Evolutionary conservation across 2,888 invertebrate genomes (phyloP).

Genomic region (Ernsta delagoae): DNA sequence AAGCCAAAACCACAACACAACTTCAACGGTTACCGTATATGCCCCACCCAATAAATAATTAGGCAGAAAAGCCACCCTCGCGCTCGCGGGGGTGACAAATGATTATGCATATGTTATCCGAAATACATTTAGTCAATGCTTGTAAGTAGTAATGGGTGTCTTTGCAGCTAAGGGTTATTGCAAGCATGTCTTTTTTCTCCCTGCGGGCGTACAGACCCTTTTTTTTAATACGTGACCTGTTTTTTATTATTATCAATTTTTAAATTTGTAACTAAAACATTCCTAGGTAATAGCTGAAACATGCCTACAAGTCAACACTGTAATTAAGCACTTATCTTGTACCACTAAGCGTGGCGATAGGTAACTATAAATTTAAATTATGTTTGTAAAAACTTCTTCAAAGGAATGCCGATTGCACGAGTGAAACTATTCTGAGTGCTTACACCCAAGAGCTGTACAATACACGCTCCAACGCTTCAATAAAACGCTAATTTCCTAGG

Average conservation of each 20-base stretch:
- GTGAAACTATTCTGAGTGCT: not conserved
- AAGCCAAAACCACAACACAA: no score
- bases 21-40: not conserved
- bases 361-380: no score
- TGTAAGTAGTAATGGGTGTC: constrained; percentile 23
- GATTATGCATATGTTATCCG: constrained; percentile 40
- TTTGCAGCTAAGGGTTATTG: constrained; percentile 13
- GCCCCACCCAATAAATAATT: constrained; percentile 29
- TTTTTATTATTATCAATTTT: no score
- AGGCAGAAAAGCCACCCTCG: constrained; percentile 32
- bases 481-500: constrained; percentile 10
- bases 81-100: constrained; percentile 37
- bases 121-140: constrained; percentile 31
- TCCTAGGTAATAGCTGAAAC: no score
- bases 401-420: not conserved
- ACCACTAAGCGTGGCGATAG: no score
- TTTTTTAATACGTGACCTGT: no score
- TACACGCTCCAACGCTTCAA: constrained; percentile 7
- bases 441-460: not conserved
- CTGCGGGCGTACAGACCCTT: no score
- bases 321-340: no score
- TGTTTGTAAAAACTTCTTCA: no score
- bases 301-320: no score
- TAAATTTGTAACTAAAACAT: no score
- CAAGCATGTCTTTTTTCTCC: not conserved